Evolutionary conservation across 2,888 invertebrate genomes (phyloP).

Genomic region (Galerucella calmariensis): DNA sequence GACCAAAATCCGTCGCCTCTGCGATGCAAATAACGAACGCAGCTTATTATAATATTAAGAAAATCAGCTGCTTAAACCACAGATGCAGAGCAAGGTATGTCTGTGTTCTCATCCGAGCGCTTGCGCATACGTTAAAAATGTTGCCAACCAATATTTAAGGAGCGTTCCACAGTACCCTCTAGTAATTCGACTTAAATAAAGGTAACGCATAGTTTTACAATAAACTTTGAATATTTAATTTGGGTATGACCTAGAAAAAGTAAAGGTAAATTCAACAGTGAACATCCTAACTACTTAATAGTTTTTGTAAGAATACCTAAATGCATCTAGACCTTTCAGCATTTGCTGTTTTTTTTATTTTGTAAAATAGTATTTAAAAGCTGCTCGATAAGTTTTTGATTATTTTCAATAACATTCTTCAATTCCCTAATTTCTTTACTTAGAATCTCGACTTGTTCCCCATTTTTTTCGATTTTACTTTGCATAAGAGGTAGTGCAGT

Average conservation of each 20-base stretch:
- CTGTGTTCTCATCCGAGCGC: too few relatives aligned
- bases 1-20: too few relatives aligned
- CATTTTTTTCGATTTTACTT: slow-evolving; percentile 75
- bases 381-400: slow-evolving; percentile 59
- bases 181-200: too few relatives aligned
- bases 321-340: slow-evolving; percentile 18
- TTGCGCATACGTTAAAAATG: too few relatives aligned
- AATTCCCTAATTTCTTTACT: slow-evolving; percentile 77
- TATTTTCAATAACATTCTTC: slow-evolving; percentile 50
- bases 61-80: too few relatives aligned
- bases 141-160: too few relatives aligned
- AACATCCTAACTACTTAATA: not conserved
- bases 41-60: too few relatives aligned
- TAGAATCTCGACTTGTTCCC: slow-evolving; percentile 74
- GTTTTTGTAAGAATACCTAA: not conserved
- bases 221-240: not conserved
- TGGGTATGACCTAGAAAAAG: not conserved
- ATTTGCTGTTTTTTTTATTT: slow-evolving; percentile 46
- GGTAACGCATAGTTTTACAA: too few relatives aligned
- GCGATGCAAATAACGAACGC: too few relatives aligned
- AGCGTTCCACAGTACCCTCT: too few relatives aligned
- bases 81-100: too few relatives aligned
- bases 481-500: slow-evolving; percentile 71
- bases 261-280: not conserved
- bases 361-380: slow-evolving; percentile 56